These are phyloP conservation scores for Hemicordylus capensis DNA, from an alignment of 2,113 vertebrate species.

Conservation along the genomic window DNA sequence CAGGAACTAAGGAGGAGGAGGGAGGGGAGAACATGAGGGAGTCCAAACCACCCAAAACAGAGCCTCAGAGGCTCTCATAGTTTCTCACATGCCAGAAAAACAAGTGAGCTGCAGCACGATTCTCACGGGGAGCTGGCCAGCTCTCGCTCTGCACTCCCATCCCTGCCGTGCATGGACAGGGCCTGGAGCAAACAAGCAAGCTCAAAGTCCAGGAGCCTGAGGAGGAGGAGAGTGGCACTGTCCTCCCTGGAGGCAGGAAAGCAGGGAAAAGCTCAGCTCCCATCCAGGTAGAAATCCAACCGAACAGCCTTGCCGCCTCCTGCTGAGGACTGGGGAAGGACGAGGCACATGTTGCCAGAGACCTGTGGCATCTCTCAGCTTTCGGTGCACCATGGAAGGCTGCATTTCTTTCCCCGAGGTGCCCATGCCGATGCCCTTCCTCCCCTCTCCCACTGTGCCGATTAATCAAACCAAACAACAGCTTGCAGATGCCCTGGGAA, in stretches of 20 bases:
- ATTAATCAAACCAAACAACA: slow-evolving; percentile 17
- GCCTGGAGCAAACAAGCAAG: background rate
- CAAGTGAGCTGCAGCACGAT: background rate
- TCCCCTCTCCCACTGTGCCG: background rate
- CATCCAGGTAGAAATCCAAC: background rate
- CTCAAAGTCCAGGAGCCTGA: background rate
- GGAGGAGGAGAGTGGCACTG: too few species aligned
- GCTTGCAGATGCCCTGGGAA: background rate
- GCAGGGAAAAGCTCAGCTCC: too few species aligned
- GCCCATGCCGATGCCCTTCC: background rate
- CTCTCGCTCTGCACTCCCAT: background rate
- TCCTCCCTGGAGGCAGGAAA: background rate
- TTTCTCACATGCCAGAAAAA: too few species aligned
- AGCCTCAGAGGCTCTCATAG: background rate
- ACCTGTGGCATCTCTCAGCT: background rate
- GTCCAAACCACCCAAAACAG: background rate
- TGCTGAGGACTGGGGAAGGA: background rate
- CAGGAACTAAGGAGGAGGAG: background rate
- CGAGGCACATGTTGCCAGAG: background rate
- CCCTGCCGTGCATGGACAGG: background rate
- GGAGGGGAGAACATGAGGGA: background rate
- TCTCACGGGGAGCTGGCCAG: background rate
- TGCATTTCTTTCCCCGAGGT: background rate
- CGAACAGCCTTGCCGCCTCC: background rate
- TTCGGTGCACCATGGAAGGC: background rate